Base-by-base conservation (phyloP, 2,888 invertebrate genomes). In the Pristionchus exspectatus region DNA sequence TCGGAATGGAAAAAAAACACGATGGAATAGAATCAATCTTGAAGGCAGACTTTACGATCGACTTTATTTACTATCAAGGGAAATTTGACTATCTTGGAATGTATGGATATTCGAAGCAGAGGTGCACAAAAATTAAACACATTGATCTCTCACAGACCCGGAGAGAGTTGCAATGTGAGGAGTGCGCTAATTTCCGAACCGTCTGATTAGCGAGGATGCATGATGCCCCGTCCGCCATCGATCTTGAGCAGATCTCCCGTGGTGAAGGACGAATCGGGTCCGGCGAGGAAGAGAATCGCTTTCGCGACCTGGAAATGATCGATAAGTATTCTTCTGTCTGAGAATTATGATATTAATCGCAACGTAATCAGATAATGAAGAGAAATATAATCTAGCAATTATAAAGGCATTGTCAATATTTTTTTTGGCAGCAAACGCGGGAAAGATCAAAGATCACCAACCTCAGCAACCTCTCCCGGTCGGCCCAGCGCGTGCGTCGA, bases 241-340 rank as follows among this genome's bases (percentile, higher is more conserved):
- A 98, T 97, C 0, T 98, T 97, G 44, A 99, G 93, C 90, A 97
- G 97, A 7, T 96, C 97, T 2, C 98, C 98, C 10, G 99, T 99
- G 7, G 97, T 97, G 95, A 97, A 98, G 93, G 97, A 97, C 83
- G 95, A 93, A 4, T 98, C 97, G 89, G 97, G 97, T 91, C 98
- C 97, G 0, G 98, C 98, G 90, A 99, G 96, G 95, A 98, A 99
- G 0, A 97, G 97, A 93, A 99, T 98, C 0, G 97, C 96, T 84
- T 97, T 96, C 0, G 99, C 98, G 21, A 94, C 94, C 87, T 93
- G 59, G 56, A 33, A 21, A 14, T 18, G 59, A 21, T 59, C 59
- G 18, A 56, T 9, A 54, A 38, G 38, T 38, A 38, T 38, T 38
- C 38, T 5, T 5, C 38, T 3, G 38, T 38, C 38, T 38, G 38